Conservation (phyloP, 2,113 vertebrate genomes). For the Thinocorus orbignyianus region DNA sequence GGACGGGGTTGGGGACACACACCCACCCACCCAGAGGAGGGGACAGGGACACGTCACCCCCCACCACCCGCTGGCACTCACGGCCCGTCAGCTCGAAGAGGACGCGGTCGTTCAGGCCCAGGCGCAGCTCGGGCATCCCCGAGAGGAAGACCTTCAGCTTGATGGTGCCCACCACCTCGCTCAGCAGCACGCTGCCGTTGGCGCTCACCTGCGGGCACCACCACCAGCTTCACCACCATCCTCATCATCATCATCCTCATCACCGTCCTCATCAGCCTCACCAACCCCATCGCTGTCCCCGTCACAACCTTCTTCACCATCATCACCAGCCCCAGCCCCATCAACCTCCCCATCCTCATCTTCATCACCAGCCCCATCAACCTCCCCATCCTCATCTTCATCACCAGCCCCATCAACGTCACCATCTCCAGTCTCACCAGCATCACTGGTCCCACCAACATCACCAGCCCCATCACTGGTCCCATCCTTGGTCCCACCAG, state of each 20-base stretch:
- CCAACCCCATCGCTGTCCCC: background rate
- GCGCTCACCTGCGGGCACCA: constrained; percentile 78
- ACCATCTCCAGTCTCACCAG: too few relatives aligned
- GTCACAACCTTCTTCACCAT: too few relatives aligned
- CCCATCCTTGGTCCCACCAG: too few relatives aligned
- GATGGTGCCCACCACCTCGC: constrained; percentile 88
- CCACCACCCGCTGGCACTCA: constrained; percentile 65
- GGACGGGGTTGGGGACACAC: too few relatives aligned
- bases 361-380: background rate
- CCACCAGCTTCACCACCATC: background rate
- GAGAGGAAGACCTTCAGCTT: constrained; percentile 90
- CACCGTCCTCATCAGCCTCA: fast-evolving
- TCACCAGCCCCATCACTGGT: too few relatives aligned
- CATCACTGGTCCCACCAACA: background rate
- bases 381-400: background rate
- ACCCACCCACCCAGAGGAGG: background rate
- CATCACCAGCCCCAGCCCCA: background rate
- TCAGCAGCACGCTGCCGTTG: constrained; percentile 85
- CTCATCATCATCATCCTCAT: fast-evolving
- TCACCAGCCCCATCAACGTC: background rate
- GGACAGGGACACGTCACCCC: fast-evolving
- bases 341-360: background rate
- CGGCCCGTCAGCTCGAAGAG: constrained; percentile 92
- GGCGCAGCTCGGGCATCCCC: constrained; percentile 90
- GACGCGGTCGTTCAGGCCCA: constrained; percentile 91